Percentiles rank a stretch among this genome's conserved stretches.
Evolutionary conservation across 2,113 vertebrate genomes (phyloP).

Genomic region (Argyrosomus japonicus): DNA sequence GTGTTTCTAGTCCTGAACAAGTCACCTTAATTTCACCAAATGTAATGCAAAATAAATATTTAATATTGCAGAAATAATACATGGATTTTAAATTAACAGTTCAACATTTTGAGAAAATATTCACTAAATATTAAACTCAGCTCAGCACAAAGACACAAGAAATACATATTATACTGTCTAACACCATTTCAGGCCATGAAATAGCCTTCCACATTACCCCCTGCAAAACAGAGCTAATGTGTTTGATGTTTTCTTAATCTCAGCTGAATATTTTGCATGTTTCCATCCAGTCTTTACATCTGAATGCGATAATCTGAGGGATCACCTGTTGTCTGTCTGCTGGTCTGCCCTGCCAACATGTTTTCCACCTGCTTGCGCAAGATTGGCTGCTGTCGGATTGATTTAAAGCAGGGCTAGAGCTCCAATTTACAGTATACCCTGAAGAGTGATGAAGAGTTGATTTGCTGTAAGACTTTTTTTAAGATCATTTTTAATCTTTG

Average conservation of each 20-base stretch:
- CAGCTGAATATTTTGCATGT: background rate
- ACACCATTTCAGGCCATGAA: background rate
- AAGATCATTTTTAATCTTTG: background rate
- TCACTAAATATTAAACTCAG: background rate
- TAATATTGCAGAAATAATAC: too few species aligned
- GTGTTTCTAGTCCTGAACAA: too few species aligned
- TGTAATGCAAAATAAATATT: background rate
- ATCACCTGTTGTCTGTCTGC: background rate
- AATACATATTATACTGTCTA: background rate
- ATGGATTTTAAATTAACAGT: background rate
- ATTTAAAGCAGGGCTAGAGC: background rate
- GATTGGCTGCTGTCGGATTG: background rate
- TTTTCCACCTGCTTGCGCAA: background rate
- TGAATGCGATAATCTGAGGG: background rate
- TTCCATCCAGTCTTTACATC: background rate
- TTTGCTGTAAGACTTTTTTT: background rate
- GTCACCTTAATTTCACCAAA: background rate
- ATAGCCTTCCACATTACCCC: background rate
- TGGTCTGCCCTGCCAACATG: background rate
- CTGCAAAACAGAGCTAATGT: background rate
- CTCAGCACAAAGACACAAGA: background rate
- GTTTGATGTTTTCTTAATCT: background rate
- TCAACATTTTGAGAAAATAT: background rate
- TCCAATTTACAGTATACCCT: too few species aligned
- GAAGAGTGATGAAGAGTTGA: too few species aligned